A percentile compares a stretch with the other conserved stretches of the same genome.
These are phyloP conservation scores for Hydropsyche tenuis DNA, from an alignment of 1,140 invertebrate species.

Conservation along the genomic window DNA sequence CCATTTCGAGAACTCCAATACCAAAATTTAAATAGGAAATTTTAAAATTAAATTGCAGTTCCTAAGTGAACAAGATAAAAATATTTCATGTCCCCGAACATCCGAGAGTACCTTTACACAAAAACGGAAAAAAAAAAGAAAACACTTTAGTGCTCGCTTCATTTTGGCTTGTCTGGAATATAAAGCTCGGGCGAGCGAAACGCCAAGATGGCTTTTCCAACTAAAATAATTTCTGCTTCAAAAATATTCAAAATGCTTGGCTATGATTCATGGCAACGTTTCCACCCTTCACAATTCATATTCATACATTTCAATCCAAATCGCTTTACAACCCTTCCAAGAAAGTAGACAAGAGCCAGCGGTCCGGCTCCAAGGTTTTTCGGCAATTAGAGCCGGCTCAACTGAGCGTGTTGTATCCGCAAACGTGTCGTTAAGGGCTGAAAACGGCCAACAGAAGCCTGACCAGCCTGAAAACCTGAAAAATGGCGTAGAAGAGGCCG, in stretches of 20 bases:
- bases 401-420: background rate
- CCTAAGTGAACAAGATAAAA: too few relatives aligned
- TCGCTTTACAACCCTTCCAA: too few relatives aligned
- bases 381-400: too few relatives aligned
- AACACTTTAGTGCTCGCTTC: constrained; percentile 13
- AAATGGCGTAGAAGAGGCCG: background rate
- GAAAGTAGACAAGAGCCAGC: too few relatives aligned
- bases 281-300: too few relatives aligned
- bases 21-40: too few relatives aligned
- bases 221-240: constrained; percentile 7
- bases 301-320: too few relatives aligned
- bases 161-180: constrained; percentile 18
- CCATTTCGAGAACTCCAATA: too few relatives aligned
- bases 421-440: constrained; percentile 12
- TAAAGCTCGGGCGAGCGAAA: constrained; percentile 12
- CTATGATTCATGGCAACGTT: too few relatives aligned
- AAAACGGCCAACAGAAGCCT: background rate
- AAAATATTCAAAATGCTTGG: background rate
- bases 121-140: background rate
- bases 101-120: background rate
- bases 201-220: constrained; percentile 17
- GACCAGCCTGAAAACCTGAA: background rate
- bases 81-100: too few relatives aligned
- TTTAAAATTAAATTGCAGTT: too few relatives aligned
- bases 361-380: too few relatives aligned